Conservation (phyloP, 92 coral and sea anemone genomes). For the Heteractis magnifica region DNA sequence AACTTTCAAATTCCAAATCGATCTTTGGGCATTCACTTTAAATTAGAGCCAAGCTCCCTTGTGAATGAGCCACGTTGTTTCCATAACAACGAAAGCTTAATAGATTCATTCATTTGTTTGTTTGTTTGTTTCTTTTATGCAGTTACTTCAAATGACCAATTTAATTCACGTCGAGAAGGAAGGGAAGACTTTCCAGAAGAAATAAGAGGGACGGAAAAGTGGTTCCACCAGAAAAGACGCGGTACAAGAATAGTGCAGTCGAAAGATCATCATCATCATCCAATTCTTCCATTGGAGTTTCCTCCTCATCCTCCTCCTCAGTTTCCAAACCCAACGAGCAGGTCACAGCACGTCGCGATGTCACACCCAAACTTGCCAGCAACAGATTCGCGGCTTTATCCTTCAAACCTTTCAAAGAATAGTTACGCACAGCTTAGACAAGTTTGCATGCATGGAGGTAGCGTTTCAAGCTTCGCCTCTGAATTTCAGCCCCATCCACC, state of each 20-base stretch:
- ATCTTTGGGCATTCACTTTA: too few species aligned
- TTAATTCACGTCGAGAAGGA: background rate
- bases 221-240: constrained; percentile 1
- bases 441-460: background rate
- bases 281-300: background rate
- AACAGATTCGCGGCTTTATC: background rate
- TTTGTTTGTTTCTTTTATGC: background rate
- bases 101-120: background rate
- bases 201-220: background rate
- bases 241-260: background rate
- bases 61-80: too few species aligned
- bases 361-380: background rate
- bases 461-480: background rate
- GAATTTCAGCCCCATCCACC: constrained; percentile 4
- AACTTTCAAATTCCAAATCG: too few species aligned
- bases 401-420: background rate
- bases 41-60: too few species aligned
- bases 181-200: background rate
- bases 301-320: constrained; percentile 1
- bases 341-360: background rate
- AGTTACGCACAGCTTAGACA: background rate
- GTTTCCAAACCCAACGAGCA: background rate
- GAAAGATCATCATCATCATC: background rate
- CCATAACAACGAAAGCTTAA: too few species aligned
- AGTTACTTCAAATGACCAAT: background rate